Base-by-base conservation (phyloP, 2,888 invertebrate species). In the Thalpophila matura region DNA sequence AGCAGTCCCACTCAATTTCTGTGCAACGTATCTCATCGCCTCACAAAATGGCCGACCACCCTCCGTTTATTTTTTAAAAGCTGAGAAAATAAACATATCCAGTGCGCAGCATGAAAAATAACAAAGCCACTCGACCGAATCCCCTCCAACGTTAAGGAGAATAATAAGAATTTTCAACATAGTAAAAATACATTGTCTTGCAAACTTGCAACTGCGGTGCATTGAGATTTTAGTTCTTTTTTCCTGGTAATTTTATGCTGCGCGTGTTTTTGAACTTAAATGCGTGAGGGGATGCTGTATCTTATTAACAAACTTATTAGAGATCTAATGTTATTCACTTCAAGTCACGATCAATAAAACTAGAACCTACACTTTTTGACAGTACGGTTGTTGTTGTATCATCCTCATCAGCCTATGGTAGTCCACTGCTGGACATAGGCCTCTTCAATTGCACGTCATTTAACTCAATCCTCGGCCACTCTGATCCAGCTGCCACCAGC, bases 151-250 rank as follows among this genome's bases (percentile, higher is more conserved):
- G 71, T 79, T 80, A 81, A 78, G 71, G 68, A 55, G 69, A 74
- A 80, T 75, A 84, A 82, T 82, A 85, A 82, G 80, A 79, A 85
- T 82, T 81, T 79, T 62, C 58, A 79, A 76, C 65, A 47, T 60
- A 55, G 76, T 73, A 78, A 78, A 76, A 80, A 78, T 68, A 80
- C 69, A 73, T 54, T 70, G 73, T 80, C 70, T 78, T 76, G 47
- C 59, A 66, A 56, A 37, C n/a, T n/a, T n/a, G n/a, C n/a, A n/a
- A n/a, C 40, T 31, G 38, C 51, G n/a, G 33, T 72, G 64, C 67
- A 79, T 66, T 70, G 70, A 62, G 62, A 47, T 51, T 63, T 60
- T 54, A 20, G 29, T 38, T 56, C 29, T 56, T 58, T 45, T 51
- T 42, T 37, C 6, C 38, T 37, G 10, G 10, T 50, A 33, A 33